Conservation (phyloP, 2,888 invertebrate species). For the Dastarcus helophoroides region DNA sequence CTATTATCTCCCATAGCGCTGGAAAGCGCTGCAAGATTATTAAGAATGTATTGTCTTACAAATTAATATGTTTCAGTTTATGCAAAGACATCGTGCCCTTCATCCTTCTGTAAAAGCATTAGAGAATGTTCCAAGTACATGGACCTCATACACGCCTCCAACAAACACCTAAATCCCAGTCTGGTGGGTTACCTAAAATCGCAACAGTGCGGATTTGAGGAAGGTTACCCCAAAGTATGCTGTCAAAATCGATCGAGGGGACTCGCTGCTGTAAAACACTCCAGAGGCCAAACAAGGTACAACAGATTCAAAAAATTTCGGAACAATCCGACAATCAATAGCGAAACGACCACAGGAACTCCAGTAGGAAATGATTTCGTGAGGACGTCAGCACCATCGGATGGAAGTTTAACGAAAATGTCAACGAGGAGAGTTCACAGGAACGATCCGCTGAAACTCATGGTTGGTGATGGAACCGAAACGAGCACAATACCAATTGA, state of each 20-base stretch:
- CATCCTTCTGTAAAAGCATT: no score
- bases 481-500: no score
- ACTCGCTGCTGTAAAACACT: not conserved
- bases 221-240: conserved; percentile 23
- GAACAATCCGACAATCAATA: not conserved
- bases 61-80: no score
- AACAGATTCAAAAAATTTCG: not conserved
- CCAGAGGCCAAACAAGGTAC: not conserved
- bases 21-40: no score
- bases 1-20: no score
- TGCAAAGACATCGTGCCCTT: no score
- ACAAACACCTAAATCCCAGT: conserved; percentile 17
- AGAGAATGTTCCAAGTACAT: conserved; percentile 17
- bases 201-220: conserved; percentile 24
- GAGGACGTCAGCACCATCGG: not conserved
- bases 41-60: no score
- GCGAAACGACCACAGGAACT: not conserved
- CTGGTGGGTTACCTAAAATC: conserved; percentile 19
- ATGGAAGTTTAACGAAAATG: no score
- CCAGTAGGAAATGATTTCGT: not conserved
- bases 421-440: no score
- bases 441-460: no score
- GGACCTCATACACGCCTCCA: conserved; percentile 12
- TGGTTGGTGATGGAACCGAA: no score
- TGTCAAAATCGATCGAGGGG: conserved; percentile 13